Base-by-base conservation (phyloP, 2,113 vertebrate species). In the Myxocyprinus asiaticus region DNA sequence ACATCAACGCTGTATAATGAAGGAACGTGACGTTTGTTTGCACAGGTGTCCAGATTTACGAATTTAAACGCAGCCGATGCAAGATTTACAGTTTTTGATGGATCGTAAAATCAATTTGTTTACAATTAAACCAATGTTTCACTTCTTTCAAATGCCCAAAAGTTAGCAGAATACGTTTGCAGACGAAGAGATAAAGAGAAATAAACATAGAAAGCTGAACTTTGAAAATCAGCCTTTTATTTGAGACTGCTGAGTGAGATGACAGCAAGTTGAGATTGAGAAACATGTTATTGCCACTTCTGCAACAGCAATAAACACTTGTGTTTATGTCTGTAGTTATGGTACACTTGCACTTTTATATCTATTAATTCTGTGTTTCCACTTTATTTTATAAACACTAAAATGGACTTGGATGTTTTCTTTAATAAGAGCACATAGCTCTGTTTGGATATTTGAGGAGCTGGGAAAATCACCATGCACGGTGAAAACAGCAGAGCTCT, bases 281-380 rank as follows among this genome's bases (percentile, higher is more conserved):
- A 65, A 12, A 64, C 22, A 65, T 65, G 12, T 47, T 56, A 47
- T 45, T 55, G 50, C n/a, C 33, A 42, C 17, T 59, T 71, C 15
- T 73, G 62, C 33, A 33, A 67, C 22, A 55, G 7, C 47, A 56
- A 59, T 66, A 58, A 44, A 72, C 44, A 66, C 53, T 58, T 74
- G 12, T 42, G 62, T 71, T 43, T 53, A 73, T 65, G 62, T 73
- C 64, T 73, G 53, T 61, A 47, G 15, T 68, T 42, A 22, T 44
- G 1, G 48, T 73, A 33, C 22, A 67, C 51, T 76, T 9, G n/a
- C 9, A 4, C 44, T 17, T 64, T 9, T 17, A 42, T 58, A 6
- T 12, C 22, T 33, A 1, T 33, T 33, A 1, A 33, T 33, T 33
- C 22, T 33, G 3, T 1, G 22, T 33, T 33, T 33, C 22, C 22